phyloP scores from a whole-genome alignment of 2,797 vertebrate genomes.

The Lepilemur ruficaudatus region DNA sequence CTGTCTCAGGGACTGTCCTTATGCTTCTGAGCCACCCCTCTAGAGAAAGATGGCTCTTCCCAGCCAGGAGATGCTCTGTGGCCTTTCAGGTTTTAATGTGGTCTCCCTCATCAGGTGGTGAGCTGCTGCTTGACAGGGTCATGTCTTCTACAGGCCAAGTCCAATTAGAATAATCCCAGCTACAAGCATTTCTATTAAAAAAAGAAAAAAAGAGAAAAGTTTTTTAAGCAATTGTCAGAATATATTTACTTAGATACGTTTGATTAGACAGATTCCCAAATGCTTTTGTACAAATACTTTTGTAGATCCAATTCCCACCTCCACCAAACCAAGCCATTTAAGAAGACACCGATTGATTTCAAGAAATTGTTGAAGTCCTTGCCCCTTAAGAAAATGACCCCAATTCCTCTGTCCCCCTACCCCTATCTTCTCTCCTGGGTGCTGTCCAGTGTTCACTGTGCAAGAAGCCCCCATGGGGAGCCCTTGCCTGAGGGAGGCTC shows the following conservation, averaged over 20 bases:
- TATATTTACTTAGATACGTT: background rate
- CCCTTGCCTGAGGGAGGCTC: accelerated
- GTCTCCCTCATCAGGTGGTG: background rate
- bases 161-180: background rate
- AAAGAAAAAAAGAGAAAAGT: background rate
- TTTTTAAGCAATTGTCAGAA: background rate
- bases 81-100: background rate
- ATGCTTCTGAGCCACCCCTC: background rate
- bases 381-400: too few relatives aligned
- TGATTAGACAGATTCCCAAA: background rate
- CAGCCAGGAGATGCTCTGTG: background rate
- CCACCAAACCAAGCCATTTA: background rate
- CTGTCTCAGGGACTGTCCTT: background rate
- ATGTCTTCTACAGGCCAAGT: background rate
- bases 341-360: background rate
- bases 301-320: background rate
- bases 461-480: background rate
- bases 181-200: background rate
- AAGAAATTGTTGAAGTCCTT: background rate
- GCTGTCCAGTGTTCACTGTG: background rate
- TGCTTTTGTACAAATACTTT: background rate
- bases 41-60: background rate
- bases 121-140: background rate
- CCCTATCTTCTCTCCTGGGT: background rate
- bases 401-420: too few relatives aligned